Percentiles rank a stretch among this genome's conserved stretches.
These are phyloP conservation scores for Manis javanica DNA, from an alignment of 2,797 vertebrate genomes.

Conservation along the genomic window DNA sequence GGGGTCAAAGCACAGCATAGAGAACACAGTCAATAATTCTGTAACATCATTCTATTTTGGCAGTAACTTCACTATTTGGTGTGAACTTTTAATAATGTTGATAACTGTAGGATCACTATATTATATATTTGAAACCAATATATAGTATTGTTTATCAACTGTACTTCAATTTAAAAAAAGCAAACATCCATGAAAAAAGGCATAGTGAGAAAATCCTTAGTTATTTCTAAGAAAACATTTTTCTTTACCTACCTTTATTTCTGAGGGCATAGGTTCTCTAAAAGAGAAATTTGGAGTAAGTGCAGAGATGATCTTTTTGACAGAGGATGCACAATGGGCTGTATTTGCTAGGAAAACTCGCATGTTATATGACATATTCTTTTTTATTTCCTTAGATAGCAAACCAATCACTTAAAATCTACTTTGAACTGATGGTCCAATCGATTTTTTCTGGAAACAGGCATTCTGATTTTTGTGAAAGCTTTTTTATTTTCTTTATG, in stretches of 20 bases:
- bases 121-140: no score
- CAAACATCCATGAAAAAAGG: no score
- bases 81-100: no score
- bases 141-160: no score
- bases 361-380: neutral
- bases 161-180: no score
- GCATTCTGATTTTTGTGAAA: neutral
- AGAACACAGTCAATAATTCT: no score
- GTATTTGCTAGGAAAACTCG: neutral
- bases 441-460: neutral
- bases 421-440: neutral
- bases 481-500: neutral
- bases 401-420: conserved; percentile 33
- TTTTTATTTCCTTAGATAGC: neutral
- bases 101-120: no score
- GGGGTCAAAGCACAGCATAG: no score
- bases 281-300: neutral
- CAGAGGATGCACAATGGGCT: neutral
- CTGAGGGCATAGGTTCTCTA: neutral
- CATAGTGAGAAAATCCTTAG: neutral
- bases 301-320: neutral
- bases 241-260: neutral
- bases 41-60: no score
- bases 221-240: neutral
- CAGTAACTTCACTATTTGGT: no score